Evolutionary conservation across 2,888 invertebrate species (phyloP).

Genomic region (Eupithecia exiguata): DNA sequence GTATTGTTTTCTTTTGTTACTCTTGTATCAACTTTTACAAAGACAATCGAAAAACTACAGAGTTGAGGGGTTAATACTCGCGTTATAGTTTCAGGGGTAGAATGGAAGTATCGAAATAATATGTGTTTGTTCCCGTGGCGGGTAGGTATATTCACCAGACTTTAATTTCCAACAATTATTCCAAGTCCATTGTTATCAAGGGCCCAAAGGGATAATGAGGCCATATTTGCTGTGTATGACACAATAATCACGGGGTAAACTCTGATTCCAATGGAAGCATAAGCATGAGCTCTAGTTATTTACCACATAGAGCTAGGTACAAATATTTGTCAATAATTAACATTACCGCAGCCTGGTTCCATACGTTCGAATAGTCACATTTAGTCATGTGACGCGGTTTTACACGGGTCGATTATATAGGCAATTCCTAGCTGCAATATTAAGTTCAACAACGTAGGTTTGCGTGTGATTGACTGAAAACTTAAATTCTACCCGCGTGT

Average conservation of each 20-base stretch:
- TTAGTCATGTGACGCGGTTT: background rate
- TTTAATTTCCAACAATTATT: conserved; percentile 41
- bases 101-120: conserved; percentile 24
- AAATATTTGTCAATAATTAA: conserved; percentile 55
- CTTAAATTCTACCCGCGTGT: no score
- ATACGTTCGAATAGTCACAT: conserved; percentile 53
- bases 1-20: background rate
- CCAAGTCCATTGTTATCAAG: conserved; percentile 42
- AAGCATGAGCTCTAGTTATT: background rate
- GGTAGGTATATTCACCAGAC: conserved; percentile 31
- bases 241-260: conserved; percentile 50
- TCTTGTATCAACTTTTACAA: background rate
- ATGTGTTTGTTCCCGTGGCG: conserved; percentile 20
- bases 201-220: conserved; percentile 45
- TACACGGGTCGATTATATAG: background rate
- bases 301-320: conserved; percentile 33
- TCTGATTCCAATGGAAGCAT: conserved; percentile 37
- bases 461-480: no score
- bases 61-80: conserved; percentile 16
- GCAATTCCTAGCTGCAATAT: background rate
- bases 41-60: background rate
- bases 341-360: conserved; percentile 51
- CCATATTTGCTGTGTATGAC: conserved; percentile 46
- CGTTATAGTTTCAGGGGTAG: conserved; percentile 25
- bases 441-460: background rate